Base-by-base conservation (phyloP, 2,113 vertebrate genomes). In the Phoxinus phoxinus region DNA sequence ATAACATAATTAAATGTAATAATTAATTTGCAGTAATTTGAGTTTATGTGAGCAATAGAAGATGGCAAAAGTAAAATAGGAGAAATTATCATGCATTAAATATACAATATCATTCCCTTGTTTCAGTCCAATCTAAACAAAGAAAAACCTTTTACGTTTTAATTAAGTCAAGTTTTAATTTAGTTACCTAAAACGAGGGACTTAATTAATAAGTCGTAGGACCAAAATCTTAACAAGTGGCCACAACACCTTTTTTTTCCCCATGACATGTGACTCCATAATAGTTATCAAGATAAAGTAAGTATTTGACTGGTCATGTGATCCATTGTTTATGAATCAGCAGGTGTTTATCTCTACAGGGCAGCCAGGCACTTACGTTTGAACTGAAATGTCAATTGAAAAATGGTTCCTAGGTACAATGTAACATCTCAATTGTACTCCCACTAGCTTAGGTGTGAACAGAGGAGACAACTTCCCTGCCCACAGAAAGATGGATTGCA, bases 401-500 rank as follows among this genome's bases (percentile, higher is more conserved):
- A 67, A 53, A 67, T 48, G 35, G 61, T 69, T 23, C 48, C 51
- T 19, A 83, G 58, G 86, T 25, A 61, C 25, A 83, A 15, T 44
- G 13, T 23, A 59, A 82, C 73, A 69, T 85, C 83, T 90, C 85
- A 84, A 51, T 30, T 69, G 23, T 79, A 85, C 56, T 85, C 32
- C 44, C 77, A 74, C 35, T 27, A 75, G 78, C 81, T 73, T 73
- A 89, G 82, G 86, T 82, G 71, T 61, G 84, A 85, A 51, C 67
- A 85, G 46, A 79, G 86, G 85, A 79, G 56, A 46, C 44, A 59
- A 59, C 88, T 91, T 90, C 88, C 88, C 89, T 79, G 86, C 73
- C 19, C 86, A 83, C 15, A 87, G 80, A 86, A 46, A 86, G 85
- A 90, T 88, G 89, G 89, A 89, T 84, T 87, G 51, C n/a, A 35